Evolutionary conservation across 2,113 vertebrate species (phyloP), one percentile per base, ranked within the genome.

Genomic region (Cyprinodon variegatus): DNA sequence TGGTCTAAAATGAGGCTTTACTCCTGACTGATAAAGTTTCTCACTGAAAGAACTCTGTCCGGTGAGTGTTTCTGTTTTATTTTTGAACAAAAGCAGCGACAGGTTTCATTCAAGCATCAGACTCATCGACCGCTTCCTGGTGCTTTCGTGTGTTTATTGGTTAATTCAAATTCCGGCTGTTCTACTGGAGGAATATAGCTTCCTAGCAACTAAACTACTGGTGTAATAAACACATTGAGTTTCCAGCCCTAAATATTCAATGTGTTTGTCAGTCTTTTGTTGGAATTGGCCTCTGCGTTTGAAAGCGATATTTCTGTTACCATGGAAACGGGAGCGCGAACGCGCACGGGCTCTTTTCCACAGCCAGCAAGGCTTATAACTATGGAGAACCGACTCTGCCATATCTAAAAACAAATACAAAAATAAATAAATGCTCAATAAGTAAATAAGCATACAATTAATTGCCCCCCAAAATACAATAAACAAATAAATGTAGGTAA

Each of bases 301-400:
- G 74, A 63, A 43, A 38, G 82, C 81, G 45, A 65, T 83, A 37
- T 81, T 76, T 45, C 38, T 68, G 88, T 94, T 45, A 61, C 93
- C 90, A 93, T 94, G 86, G 93, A 74, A 66, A 95, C 76, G 63
- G 63, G 20, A 41, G 38, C 82, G 83, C 84, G 92, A 85, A 88
- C 90, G 91, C 92, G 93, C 90, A 84, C 13, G 15, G 12, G 43
- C 20, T 13, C 38, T 64, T 38, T 39, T 17, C 2, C 9, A 45
- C 9, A 45, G 9, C 43, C 9, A 45, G 11, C 2, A 41, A 41
- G 41, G 41, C 41, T 41, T 41, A 41, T 29, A 1, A 0, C 29
- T 29, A 29, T 29, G 29, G 29, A 29, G 29, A 29, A 29, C 29
- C 29, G 1, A 29, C 29, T 29, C 29, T 29, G 29, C 29, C 29